Evolutionary conservation across 92 coral and sea anemone species (phyloP).

Genomic region (Plumapathes pennacea): DNA sequence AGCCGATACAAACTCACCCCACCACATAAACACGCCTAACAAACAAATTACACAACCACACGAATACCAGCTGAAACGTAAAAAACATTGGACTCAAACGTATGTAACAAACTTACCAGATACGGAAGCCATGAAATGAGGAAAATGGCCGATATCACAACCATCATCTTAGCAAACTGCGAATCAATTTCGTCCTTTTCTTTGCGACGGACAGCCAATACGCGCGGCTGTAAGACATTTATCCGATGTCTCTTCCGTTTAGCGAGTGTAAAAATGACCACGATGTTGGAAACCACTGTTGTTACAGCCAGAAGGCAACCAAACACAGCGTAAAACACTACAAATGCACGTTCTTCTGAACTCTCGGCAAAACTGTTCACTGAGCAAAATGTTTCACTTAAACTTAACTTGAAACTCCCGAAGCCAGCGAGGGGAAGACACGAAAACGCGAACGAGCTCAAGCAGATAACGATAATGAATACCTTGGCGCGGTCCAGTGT

Average conservation of each 20-base stretch:
- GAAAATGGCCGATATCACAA: conserved; percentile 64
- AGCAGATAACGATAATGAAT: conserved; percentile 21
- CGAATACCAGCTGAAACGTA: no score
- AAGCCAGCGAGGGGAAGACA: conserved; percentile 57
- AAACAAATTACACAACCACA: no score
- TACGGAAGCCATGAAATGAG: conserved; percentile 83
- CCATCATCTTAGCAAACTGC: conserved; percentile 79
- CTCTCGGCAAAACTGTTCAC: conserved; percentile 66
- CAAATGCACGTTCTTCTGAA: conserved; percentile 40
- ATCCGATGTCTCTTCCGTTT: conserved; percentile 30
- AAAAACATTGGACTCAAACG: no score
- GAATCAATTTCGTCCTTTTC: conserved; percentile 48
- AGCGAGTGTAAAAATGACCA: conserved; percentile 46
- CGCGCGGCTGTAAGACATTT: no score
- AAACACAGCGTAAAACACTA: conserved; percentile 60
- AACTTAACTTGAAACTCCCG: conserved; percentile 66
- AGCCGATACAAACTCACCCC: no score
- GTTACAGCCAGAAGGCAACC: conserved; percentile 59
- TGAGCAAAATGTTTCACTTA: conserved; percentile 68
- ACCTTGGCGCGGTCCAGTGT: conserved; percentile 55
- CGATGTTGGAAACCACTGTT: conserved; percentile 62
- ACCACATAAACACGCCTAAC: no score
- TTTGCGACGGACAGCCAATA: no score
- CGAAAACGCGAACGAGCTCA: conserved; percentile 46
- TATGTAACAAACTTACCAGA: conserved; percentile 83